Evolutionary conservation across 2,797 vertebrate genomes (phyloP).

Genomic region (Argya squamiceps): DNA sequence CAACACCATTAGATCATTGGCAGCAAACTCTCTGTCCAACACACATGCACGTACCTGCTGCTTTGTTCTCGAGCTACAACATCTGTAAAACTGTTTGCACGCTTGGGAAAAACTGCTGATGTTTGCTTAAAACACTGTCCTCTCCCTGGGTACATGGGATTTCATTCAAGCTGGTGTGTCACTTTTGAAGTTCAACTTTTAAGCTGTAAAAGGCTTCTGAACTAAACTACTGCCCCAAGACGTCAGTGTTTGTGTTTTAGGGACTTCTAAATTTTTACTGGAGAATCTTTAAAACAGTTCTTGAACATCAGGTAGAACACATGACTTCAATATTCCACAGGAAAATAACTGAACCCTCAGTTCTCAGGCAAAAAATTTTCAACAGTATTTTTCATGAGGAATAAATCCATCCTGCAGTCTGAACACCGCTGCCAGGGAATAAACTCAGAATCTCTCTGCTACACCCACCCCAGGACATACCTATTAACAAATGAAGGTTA

Average conservation of each 20-base stretch:
- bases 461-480: not conserved
- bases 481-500: not conserved
- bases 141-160: not conserved
- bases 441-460: not conserved
- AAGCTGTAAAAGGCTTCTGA: not conserved
- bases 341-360: not conserved
- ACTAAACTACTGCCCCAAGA: not conserved
- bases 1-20: conserved; percentile 28
- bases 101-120: conserved; percentile 20
- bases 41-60: conserved; percentile 54
- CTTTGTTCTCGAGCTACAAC: conserved; percentile 34
- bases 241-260: not conserved
- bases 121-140: conserved; percentile 24
- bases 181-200: not conserved
- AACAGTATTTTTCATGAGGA: not conserved
- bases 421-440: not conserved
- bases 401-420: not conserved
- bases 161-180: not conserved
- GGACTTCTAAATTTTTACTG: not conserved
- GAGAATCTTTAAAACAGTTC: not conserved
- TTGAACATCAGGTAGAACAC: not conserved
- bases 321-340: rapidly evolving
- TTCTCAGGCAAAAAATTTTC: not conserved
- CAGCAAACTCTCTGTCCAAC: conserved; percentile 7
- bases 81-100: conserved; percentile 44